Evolutionary conservation across 2,113 vertebrate species (phyloP).

Genomic region (Mystacornis crossleyi): DNA sequence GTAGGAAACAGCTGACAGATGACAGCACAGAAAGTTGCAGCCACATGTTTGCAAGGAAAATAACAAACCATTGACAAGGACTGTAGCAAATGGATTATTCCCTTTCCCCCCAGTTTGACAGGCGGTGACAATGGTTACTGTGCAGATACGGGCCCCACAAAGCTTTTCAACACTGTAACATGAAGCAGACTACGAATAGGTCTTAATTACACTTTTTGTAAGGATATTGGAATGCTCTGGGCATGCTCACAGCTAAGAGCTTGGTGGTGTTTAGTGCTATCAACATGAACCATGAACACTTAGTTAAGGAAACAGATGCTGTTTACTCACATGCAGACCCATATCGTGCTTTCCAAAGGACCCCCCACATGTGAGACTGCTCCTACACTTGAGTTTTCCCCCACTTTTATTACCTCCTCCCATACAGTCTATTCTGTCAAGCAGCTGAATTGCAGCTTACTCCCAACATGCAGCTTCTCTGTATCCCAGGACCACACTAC

Average conservation of each 20-base stretch:
- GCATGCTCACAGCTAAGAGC: neutral
- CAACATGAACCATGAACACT: neutral
- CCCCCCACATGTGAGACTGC: neutral
- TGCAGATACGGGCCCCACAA: constrained; percentile 5
- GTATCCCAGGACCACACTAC: neutral
- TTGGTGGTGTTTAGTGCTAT: neutral
- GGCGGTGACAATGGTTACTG: constrained; percentile 35
- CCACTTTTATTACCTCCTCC: neutral
- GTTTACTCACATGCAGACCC: neutral
- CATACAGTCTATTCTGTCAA: neutral
- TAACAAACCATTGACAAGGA: constrained; percentile 20
- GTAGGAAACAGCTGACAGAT: neutral
- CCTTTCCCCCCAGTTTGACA: constrained; percentile 37
- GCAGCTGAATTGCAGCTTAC: neutral
- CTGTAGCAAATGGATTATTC: constrained; percentile 31
- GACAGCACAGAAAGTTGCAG: constrained; percentile 15
- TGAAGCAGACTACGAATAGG: constrained; percentile 36
- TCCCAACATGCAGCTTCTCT: neutral
- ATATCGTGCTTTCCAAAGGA: neutral
- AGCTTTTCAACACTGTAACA: constrained; percentile 41
- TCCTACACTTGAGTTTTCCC: neutral
- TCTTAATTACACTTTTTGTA: constrained; percentile 24
- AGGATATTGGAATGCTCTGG: neutral
- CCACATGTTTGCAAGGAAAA: constrained; percentile 17
- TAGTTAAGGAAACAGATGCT: neutral